Conservation (phyloP, 2,888 invertebrate species). For the Spodoptera exigua region DNA sequence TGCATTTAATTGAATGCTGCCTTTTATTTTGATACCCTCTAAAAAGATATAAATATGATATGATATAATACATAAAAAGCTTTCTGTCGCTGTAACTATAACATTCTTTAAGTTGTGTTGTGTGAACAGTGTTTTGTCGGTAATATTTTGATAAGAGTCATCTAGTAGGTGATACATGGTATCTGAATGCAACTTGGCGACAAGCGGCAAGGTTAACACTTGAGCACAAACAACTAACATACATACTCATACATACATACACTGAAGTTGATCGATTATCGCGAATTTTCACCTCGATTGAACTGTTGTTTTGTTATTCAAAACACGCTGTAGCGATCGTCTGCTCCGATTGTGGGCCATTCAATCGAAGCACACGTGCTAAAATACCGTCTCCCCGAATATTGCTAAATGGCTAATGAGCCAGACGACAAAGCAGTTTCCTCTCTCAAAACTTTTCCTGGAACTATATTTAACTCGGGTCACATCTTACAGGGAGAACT, state of each 20-base stretch:
- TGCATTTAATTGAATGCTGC: no score
- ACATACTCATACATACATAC: background rate
- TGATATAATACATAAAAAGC: no score
- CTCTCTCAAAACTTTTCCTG: background rate
- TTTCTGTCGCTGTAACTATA: no score
- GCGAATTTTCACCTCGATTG: constrained; percentile 51
- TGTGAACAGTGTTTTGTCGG: no score
- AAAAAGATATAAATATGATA: no score
- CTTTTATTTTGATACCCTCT: no score
- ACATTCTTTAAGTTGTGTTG: no score
- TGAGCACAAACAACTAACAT: constrained; percentile 6
- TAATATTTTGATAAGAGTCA: no score
- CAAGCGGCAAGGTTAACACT: background rate
- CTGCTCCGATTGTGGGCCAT: constrained; percentile 50
- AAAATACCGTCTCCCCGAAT: constrained; percentile 10
- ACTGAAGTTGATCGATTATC: constrained; percentile 19
- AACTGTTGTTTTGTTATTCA: constrained; percentile 70
- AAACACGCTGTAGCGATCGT: constrained; percentile 58
- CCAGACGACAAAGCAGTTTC: background rate
- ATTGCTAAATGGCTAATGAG: constrained; percentile 21
- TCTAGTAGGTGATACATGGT: no score
- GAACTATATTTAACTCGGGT: constrained; percentile 5
- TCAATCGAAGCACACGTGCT: constrained; percentile 39
- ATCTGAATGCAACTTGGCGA: background rate
- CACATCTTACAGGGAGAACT: background rate